Base-by-base conservation (phyloP, 2,797 vertebrate species). In the Phataginus tetradactyla region DNA sequence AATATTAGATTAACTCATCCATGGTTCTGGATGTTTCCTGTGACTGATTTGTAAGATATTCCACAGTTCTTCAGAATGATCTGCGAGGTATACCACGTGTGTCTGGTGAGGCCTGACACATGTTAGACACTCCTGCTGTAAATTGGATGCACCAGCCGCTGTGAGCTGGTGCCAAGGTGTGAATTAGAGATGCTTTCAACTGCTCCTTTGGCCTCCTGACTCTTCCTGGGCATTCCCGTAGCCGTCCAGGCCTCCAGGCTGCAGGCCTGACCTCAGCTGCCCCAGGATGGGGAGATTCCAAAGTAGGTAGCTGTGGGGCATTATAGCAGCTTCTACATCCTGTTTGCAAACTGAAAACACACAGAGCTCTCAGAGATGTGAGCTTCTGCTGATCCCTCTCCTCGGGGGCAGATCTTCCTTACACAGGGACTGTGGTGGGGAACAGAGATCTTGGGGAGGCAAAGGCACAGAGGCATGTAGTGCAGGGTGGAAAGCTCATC, bases 11-110 rank as follows among this genome's bases (percentile, higher is more conserved):
- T 90, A 92, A 96, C 92, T 96, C 81, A 87, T 95, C 86, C 75
- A 45, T 29, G 89, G 66, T 97, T 91, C 97, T 51, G 94, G 96
- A 93, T 96, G 93, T 86, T 84, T 97, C 79, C 98, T 97, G 98
- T 98, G 97, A 98, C 97, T 98, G 98, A 98, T 98, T 98, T 98
- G 96, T 97, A 97, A 98, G 51, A 83, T 85, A 96, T 96, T 98
- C 98, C 96, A 49, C 51, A 79, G 93, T 92, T 96, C 96, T 96
- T 89, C 63, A 27, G 59, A 78, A 51, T 49, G 77, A 91, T 92
- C 94, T 81, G 84, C 87, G 93, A 96, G 95, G 49, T 29, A 90
- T 64, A 92, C 86, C 37, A 78, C 77, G 49, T 81, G 93, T 79
- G 95, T 87, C 98, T 96, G 97, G 92, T 39, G 95, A 95, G 95